These are phyloP conservation scores for Hyposmocoma kahamanoa DNA, from an alignment of 1,140 invertebrate genomes.

Conservation along the genomic window DNA sequence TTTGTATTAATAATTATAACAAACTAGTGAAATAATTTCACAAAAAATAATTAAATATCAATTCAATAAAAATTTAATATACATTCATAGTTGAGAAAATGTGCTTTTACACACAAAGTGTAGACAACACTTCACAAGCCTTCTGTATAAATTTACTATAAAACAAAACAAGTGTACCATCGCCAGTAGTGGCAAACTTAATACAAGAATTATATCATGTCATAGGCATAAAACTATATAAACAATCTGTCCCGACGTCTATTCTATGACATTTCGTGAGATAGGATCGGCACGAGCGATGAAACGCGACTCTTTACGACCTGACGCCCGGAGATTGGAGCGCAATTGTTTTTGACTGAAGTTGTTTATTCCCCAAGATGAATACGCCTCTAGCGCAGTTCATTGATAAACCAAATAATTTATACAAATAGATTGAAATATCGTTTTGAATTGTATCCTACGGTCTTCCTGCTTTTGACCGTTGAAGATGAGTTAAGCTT, in stretches of 20 bases:
- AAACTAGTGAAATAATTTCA: too few relatives aligned
- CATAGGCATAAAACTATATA: too few relatives aligned
- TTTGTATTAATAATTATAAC: too few relatives aligned
- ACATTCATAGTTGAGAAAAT: too few relatives aligned
- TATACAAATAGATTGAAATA: background rate
- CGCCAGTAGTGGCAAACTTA: too few relatives aligned
- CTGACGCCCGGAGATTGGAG: conserved; percentile 25
- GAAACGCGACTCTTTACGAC: conserved; percentile 41
- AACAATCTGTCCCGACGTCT: too few relatives aligned
- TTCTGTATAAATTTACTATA: background rate
- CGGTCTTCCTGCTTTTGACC: background rate
- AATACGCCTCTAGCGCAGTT: background rate
- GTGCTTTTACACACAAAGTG: background rate
- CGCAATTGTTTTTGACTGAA: conserved; percentile 32
- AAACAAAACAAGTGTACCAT: background rate
- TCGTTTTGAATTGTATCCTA: background rate
- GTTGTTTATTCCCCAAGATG: conserved; percentile 16
- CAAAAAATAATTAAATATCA: too few relatives aligned
- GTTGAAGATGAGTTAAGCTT: too few relatives aligned
- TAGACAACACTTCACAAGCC: background rate
- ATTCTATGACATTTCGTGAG: conserved; percentile 13
- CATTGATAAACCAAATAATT: background rate
- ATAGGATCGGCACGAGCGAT: conserved; percentile 37
- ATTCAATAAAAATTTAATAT: too few relatives aligned
- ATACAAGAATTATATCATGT: background rate